phyloP scores from a whole-genome alignment of 1,140 invertebrate genomes.

The Pygmarrhopalites habei region DNA sequence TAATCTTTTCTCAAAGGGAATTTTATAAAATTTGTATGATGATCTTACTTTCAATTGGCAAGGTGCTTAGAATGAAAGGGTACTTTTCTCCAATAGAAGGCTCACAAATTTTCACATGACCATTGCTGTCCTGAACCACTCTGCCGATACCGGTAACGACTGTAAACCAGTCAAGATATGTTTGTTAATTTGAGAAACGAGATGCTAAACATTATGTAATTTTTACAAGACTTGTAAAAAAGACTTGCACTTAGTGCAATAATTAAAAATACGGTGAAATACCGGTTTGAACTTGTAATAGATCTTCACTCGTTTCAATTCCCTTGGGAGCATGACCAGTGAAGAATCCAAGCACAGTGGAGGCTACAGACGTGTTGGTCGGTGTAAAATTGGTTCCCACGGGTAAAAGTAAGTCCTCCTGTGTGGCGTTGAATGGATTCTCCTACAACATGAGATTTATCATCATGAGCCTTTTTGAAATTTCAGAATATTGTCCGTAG shows the following conservation, averaged over 20 bases:
- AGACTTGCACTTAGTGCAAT: no score
- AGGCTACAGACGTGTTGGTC: constrained; percentile 26
- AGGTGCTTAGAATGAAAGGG: constrained; percentile 30
- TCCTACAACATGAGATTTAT: no score
- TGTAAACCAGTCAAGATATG: no score
- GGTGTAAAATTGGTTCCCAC: constrained; percentile 36
- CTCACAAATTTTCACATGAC: constrained; percentile 17
- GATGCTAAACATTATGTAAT: no score
- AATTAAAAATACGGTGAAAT: no score
- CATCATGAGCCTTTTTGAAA: no score
- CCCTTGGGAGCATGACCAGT: constrained; percentile 29
- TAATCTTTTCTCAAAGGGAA: no score
- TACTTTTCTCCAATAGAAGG: constrained; percentile 7
- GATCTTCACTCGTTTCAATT: constrained; percentile 33
- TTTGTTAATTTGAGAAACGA: no score
- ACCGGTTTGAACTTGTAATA: constrained; percentile 34
- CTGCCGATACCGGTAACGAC: constrained; percentile 35
- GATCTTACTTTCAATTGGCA: constrained; percentile 34
- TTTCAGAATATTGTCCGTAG: no score
- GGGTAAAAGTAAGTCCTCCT: constrained; percentile 26
- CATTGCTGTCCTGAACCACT: constrained; percentile 17
- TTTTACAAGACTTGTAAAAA: no score
- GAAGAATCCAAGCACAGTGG: constrained; percentile 36
- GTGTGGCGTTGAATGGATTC: constrained; percentile 26
- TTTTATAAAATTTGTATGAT: no score